A percentile compares a stretch with the other conserved stretches of the same genome.
These are phyloP conservation scores for Caenorhabditis sp. DNA, from an alignment of 2,888 invertebrate genomes.

Conservation along the genomic window DNA sequence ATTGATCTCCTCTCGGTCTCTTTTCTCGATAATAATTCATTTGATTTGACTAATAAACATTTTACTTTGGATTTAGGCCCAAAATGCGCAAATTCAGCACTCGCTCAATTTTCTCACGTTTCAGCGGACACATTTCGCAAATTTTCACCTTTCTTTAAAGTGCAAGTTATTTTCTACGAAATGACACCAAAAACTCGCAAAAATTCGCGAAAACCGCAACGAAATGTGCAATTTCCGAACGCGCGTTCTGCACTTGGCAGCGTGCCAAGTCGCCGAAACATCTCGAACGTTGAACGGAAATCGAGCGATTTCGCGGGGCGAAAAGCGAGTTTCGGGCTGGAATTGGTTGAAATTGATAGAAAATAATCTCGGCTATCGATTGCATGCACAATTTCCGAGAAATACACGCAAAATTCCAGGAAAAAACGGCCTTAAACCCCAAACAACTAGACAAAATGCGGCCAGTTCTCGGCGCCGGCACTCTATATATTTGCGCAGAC, in stretches of 20 bases:
- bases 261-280: background rate
- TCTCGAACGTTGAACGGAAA: conserved; percentile 4
- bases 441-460: too few relatives aligned
- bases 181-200: background rate
- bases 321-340: background rate
- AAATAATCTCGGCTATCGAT: conserved; percentile 3
- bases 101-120: background rate
- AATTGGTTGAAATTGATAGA: background rate
- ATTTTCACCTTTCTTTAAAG: background rate
- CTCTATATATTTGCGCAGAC: too few relatives aligned
- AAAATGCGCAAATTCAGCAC: background rate
- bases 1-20: conserved; percentile 49
- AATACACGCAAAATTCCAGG: background rate
- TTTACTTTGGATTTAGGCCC: too few relatives aligned
- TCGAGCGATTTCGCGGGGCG: conserved; percentile 3
- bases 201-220: background rate
- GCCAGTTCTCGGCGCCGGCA: too few relatives aligned
- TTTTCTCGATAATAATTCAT: background rate
- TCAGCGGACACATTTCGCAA: background rate
- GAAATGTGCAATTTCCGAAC: background rate
- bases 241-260: conserved; percentile 3
- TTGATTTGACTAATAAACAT: background rate
- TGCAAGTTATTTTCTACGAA: background rate
- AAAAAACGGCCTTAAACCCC: too few relatives aligned
- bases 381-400: background rate